These are phyloP conservation scores for Lanistes nyassanus DNA, from an alignment of 1,140 invertebrate genomes.

Conservation along the genomic window DNA sequence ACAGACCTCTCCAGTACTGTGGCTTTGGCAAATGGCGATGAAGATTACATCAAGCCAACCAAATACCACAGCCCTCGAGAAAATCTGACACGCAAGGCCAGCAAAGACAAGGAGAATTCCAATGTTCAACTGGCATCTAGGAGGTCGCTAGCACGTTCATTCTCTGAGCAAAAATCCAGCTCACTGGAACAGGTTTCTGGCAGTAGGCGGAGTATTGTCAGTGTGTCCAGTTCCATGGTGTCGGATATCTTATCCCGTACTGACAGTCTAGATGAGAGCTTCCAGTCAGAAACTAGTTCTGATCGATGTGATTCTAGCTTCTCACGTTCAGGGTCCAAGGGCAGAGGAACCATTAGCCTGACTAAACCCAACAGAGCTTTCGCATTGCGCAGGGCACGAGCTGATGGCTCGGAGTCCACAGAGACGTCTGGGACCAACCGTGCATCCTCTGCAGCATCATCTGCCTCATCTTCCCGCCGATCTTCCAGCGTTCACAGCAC, in stretches of 20 bases:
- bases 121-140: conserved; percentile 36
- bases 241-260: conserved; percentile 55
- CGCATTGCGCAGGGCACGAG: conserved; percentile 66
- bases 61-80: conserved; percentile 55
- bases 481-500: conserved; percentile 34
- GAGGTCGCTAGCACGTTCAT: conserved; percentile 19
- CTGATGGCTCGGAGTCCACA: conserved; percentile 48
- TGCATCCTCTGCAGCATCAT: conserved; percentile 29
- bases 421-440: conserved; percentile 41
- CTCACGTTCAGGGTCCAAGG: conserved; percentile 50
- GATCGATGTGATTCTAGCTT: conserved; percentile 37
- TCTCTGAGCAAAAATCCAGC: conserved; percentile 12
- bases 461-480: conserved; percentile 28
- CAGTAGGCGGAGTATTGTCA: conserved; percentile 30
- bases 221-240: conserved; percentile 42
- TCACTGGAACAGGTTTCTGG: conserved; percentile 14
- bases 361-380: conserved; percentile 68
- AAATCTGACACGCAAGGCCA: conserved; percentile 39
- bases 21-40: conserved; percentile 57
- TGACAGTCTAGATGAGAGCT: conserved; percentile 35
- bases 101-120: conserved; percentile 32
- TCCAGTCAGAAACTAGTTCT: conserved; percentile 36
- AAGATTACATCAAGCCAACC: conserved; percentile 49
- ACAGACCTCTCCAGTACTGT: conserved; percentile 55
- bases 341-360: conserved; percentile 58